A percentile compares a stretch with the other conserved stretches of the same genome.
Evolutionary conservation across 2,113 vertebrate genomes (phyloP).

Genomic region (Actenoides hombroni): DNA sequence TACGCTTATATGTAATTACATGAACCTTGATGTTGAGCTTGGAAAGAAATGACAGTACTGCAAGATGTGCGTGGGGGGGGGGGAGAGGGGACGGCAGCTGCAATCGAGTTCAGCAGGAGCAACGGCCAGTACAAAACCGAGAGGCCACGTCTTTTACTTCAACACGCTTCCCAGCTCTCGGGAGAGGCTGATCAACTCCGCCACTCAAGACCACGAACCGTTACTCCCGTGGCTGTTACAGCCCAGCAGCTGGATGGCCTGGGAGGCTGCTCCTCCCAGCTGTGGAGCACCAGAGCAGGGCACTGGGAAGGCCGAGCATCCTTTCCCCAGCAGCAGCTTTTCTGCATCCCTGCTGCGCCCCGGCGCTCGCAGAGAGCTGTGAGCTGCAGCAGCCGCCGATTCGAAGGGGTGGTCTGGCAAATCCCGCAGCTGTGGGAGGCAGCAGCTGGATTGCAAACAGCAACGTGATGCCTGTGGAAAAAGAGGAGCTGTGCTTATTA

Average conservation of each 20-base stretch:
- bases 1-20: not conserved
- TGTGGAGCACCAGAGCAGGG: not conserved
- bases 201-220: not conserved
- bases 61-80: accelerated
- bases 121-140: not conserved
- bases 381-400: not conserved
- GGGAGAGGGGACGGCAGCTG: not conserved
- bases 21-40: not conserved
- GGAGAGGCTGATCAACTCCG: not conserved
- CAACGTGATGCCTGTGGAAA: not conserved
- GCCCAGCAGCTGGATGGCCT: not conserved
- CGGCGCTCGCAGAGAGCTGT: not conserved
- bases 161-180: accelerated
- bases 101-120: not conserved
- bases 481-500: not conserved
- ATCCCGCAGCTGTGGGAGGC: not conserved
- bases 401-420: not conserved
- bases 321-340: not conserved
- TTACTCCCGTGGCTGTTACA: accelerated
- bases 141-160: not conserved
- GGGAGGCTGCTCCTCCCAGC: not conserved
- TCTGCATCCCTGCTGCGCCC: not conserved
- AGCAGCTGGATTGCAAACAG: not conserved
- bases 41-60: not conserved
- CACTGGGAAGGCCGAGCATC: not conserved